A percentile compares a stretch with the other conserved stretches of the same genome.
Conservation (phyloP, 2,797 vertebrate genomes). For the Pangasius djambal region DNA sequence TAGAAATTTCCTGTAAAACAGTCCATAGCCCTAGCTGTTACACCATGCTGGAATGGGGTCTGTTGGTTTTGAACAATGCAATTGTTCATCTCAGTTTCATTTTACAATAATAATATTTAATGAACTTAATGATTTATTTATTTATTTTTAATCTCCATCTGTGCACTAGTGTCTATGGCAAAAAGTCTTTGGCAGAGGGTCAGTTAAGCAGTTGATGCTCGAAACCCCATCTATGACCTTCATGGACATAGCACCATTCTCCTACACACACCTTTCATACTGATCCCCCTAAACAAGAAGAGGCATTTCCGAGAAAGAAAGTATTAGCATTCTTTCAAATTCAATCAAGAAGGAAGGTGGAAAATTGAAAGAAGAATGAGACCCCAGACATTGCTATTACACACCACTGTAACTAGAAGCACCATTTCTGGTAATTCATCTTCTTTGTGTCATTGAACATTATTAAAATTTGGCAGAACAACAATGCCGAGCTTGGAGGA, state of each 20-base stretch:
- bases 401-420: slow-evolving; percentile 57
- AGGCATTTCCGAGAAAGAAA: slow-evolving; percentile 58
- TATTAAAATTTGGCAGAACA: slow-evolving; percentile 68
- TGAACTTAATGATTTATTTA: slow-evolving; percentile 46
- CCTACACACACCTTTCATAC: slow-evolving; percentile 45
- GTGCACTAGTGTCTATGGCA: not conserved
- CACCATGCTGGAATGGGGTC: slow-evolving; percentile 4
- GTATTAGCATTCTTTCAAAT: slow-evolving; percentile 72
- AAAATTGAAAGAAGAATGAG: slow-evolving; percentile 62
- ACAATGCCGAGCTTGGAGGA: slow-evolving; percentile 57
- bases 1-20: slow-evolving; percentile 24
- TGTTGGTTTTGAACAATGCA: slow-evolving; percentile 33
- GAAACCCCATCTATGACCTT: not conserved
- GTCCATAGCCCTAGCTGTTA: slow-evolving; percentile 26
- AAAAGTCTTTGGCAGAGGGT: not conserved
- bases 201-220: not conserved
- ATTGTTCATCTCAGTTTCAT: slow-evolving; percentile 66
- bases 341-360: slow-evolving; percentile 66
- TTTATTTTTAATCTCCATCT: not conserved
- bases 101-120: slow-evolving; percentile 69
- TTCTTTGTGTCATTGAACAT: slow-evolving; percentile 68
- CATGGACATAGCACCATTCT: not conserved
- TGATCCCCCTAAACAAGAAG: slow-evolving; percentile 47
- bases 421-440: slow-evolving; percentile 65
- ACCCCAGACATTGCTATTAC: slow-evolving; percentile 62